Evolutionary conservation across 2,888 invertebrate species (phyloP), one percentile per base, ranked within the genome.

Genomic region (Cephus pulcher): DNA sequence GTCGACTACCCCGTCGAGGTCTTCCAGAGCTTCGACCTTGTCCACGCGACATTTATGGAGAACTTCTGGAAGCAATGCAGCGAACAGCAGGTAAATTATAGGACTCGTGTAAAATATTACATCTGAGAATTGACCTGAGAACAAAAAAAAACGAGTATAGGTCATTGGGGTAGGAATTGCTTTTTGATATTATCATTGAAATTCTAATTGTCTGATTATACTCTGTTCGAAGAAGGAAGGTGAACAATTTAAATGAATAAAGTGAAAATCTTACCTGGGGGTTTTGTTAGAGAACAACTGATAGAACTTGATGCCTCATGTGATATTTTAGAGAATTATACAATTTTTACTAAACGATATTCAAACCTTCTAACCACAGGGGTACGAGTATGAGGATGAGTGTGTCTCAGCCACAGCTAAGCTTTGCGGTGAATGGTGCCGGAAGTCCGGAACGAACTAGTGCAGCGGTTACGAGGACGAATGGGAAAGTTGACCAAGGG

Each of bases 401-500:
- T 86, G 92, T 93, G 6, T 94, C 94, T 0, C 93, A 94, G 83
- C 93, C 94, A 4, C 94, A 94, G 84, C 90, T 94, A 73, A 93
- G 94, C 86, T 95, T 94, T 89, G 93, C 93, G 90, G 94, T 95
- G 87, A 94, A 94, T 82, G 93, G 93, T 73, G 91, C 84, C 78
- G 88, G 88, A 33, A 89, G 87, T 37, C 83, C 86, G 30, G 90
- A 80, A 79, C 89, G 88, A 80, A 12, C 33, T 15, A 71, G 71
- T 74, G 75, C 37, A 76, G 73, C 69, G 37, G 74, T 69, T 75
- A 73, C 37, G 75, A 79, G 76, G 75, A 84, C 85, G 40, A 80
- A 92, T 75, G 89, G 92, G 76, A 93, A 93, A 12, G 92, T 93
- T 81, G 95, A 96, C 88, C 95, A 95, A 82, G 94, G 94, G 73